Evolutionary conservation across 2,113 vertebrate species (phyloP).

Genomic region (Tupaia tana): DNA sequence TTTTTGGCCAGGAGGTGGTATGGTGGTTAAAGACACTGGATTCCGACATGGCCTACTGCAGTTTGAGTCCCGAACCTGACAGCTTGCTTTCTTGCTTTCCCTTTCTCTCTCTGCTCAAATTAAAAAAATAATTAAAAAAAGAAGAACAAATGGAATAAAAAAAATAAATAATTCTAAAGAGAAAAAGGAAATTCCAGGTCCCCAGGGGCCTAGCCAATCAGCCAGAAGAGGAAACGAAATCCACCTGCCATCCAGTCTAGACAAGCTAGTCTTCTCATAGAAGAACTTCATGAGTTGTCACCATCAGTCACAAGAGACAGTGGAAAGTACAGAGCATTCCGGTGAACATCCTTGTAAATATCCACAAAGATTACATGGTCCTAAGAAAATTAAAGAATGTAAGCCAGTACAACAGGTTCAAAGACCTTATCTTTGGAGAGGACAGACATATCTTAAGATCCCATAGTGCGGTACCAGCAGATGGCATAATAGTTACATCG

Average conservation of each 20-base stretch:
- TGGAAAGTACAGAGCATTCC: not conserved
- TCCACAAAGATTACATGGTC: not conserved
- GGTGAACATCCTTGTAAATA: not conserved
- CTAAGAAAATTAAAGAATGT: not conserved
- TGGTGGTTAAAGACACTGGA: no score
- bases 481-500: no score
- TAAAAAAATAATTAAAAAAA: no score
- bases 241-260: not conserved
- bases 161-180: no score
- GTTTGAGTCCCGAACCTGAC: no score
- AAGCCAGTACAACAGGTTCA: not conserved
- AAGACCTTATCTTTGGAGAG: not conserved
- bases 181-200: no score
- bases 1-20: not conserved
- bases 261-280: not conserved
- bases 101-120: no score
- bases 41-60: no score
- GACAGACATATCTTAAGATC: not conserved
- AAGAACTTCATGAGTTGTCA: constrained; percentile 13
- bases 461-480: not conserved
- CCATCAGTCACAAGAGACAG: not conserved
- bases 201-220: not conserved
- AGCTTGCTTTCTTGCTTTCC: no score
- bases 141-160: no score
- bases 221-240: not conserved